A percentile compares a stretch with the other conserved stretches of the same genome.
Conservation (phyloP, 2,797 vertebrate genomes). For the Myripristis murdjan region DNA sequence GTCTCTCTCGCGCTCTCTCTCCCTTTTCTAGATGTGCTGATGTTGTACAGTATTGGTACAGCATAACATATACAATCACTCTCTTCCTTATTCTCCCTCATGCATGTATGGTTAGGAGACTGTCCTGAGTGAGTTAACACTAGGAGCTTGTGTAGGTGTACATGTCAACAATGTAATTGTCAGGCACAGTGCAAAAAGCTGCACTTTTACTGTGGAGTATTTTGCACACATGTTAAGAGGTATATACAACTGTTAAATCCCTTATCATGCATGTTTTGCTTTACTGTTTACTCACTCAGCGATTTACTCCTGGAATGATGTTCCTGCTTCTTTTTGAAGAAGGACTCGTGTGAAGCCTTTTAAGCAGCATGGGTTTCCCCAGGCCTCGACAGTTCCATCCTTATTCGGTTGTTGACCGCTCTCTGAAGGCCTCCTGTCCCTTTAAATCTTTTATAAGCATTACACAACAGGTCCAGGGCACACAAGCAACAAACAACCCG, state of each 20-base stretch:
- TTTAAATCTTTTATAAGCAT: conserved; percentile 87
- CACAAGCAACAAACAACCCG: conserved; percentile 81
- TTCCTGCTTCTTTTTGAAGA: conserved; percentile 4
- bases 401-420: conserved; percentile 33
- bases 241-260: not conserved
- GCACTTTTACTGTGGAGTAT: not conserved
- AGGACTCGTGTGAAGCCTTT: conserved; percentile 8
- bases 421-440: conserved; percentile 74
- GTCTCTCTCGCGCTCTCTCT: conserved; percentile 31
- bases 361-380: not conserved
- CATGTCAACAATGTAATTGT: not conserved
- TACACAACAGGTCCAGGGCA: conserved; percentile 84
- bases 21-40: conserved; percentile 57
- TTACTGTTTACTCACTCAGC: conserved; percentile 5
- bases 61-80: conserved; percentile 7
- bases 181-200: not conserved
- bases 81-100: conserved; percentile 14
- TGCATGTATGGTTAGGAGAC: not conserved
- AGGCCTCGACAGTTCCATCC: conserved; percentile 19
- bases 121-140: conserved; percentile 37
- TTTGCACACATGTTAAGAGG: not conserved
- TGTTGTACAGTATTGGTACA: conserved; percentile 10
- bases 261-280: conserved; percentile 11
- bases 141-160: conserved; percentile 7
- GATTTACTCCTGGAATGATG: not conserved